Evolutionary conservation across 2,797 vertebrate species (phyloP).

Genomic region (Mionectes olivaceus): DNA sequence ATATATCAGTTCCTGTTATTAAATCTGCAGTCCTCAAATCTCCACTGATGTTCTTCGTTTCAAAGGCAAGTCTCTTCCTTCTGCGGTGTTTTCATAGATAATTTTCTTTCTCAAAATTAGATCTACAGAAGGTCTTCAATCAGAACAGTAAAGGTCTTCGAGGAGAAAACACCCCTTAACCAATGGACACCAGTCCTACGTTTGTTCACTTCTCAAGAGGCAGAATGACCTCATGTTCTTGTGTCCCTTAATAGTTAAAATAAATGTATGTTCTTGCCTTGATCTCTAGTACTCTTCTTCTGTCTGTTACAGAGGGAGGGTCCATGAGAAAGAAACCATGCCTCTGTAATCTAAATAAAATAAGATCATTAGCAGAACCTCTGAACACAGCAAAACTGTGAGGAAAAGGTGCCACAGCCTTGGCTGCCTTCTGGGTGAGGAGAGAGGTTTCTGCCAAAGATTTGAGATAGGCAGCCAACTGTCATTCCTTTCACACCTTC

Average conservation of each 20-base stretch:
- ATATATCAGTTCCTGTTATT: background rate
- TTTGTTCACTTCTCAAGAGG: background rate
- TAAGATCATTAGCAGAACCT: background rate
- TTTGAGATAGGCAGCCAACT: slow-evolving; percentile 24
- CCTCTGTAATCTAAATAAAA: background rate
- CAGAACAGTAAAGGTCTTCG: background rate
- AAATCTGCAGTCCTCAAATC: background rate
- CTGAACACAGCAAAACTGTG: background rate
- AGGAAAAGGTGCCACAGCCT: background rate
- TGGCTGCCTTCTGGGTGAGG: background rate
- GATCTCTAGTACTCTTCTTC: background rate
- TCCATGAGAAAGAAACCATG: background rate
- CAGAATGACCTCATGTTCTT: background rate
- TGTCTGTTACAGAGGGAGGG: background rate
- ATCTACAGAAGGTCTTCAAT: background rate
- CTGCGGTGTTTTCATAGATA: background rate
- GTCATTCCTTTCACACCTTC: slow-evolving; percentile 41
- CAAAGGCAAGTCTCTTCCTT: background rate
- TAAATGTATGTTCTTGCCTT: background rate
- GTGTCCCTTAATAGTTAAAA: background rate
- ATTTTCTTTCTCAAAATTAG: background rate
- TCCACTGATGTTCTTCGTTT: background rate
- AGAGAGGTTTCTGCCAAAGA: background rate
- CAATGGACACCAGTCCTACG: background rate
- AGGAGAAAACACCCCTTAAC: background rate